A percentile compares a stretch with the other conserved stretches of the same genome.
These are phyloP conservation scores for Mastigias papua DNA, from an alignment of 30 jellyfish, hydroid and myxozoan species.

Conservation along the genomic window DNA sequence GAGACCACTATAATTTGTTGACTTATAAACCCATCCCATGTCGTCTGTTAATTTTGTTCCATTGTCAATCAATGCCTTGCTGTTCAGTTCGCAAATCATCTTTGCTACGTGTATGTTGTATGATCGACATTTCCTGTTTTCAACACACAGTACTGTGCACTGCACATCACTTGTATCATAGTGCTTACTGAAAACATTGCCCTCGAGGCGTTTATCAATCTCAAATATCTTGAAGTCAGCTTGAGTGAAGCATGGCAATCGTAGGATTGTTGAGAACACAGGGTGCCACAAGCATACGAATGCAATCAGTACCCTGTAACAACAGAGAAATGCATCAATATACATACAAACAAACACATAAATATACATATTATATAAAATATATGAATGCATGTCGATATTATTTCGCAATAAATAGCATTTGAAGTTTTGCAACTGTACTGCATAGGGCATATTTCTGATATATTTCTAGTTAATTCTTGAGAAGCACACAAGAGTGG, in stretches of 20 bases:
- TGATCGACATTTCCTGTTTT: slow-evolving; percentile 9
- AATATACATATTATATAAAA: no score
- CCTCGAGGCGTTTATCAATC: background rate
- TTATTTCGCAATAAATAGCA: no score
- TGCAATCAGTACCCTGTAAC: background rate
- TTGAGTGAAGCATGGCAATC: slow-evolving; percentile 3
- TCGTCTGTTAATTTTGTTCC: slow-evolving; percentile 17
- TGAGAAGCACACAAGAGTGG: no score
- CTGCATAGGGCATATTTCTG: no score
- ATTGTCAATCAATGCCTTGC: slow-evolving; percentile 22
- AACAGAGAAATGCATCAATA: background rate
- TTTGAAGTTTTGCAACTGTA: no score
- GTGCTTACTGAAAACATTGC: background rate
- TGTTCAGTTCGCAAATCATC: slow-evolving; percentile 15
- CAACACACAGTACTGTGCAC: slow-evolving; percentile 12
- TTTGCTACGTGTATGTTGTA: background rate
- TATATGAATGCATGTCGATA: no score
- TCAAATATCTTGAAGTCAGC: background rate
- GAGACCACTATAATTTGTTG: background rate
- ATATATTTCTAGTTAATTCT: no score
- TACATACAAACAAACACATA: no score
- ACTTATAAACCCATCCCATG: slow-evolving; percentile 1
- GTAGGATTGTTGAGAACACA: slow-evolving; percentile 1
- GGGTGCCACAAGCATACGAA: background rate
- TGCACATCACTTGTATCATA: background rate